Percentiles rank a stretch among this genome's conserved stretches.
phyloP scores from a whole-genome alignment of 2,888 invertebrate species.

The Mimumesa dahlbomi region DNA sequence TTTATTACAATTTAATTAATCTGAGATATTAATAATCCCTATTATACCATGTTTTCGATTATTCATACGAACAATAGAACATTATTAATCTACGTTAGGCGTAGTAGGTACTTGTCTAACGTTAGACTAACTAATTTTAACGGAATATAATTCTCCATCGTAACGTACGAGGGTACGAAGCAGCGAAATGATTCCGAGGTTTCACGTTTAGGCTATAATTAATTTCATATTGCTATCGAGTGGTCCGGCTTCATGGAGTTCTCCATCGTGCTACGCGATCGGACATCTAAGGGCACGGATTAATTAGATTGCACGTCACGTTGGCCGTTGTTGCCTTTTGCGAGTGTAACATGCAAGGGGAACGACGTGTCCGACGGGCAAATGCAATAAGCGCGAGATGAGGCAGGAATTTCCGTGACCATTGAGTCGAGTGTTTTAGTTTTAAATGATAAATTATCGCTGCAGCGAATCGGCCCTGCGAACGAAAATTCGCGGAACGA shows the following conservation, averaged over 20 bases:
- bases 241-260: not conserved
- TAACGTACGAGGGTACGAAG: no score
- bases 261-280: no score
- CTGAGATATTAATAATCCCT: no score
- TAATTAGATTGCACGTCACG: constrained; percentile 15
- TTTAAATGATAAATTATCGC: constrained; percentile 14
- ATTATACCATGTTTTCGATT: no score
- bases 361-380: not conserved
- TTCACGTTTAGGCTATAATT: not conserved
- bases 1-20: no score
- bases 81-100: no score
- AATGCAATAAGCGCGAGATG: constrained; percentile 10
- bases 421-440: constrained; percentile 12
- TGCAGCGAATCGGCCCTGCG: no score
- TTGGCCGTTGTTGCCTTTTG: constrained; percentile 18
- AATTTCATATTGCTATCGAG: not conserved
- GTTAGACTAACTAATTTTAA: no score
- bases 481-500: no score
- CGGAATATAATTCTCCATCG: no score
- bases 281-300: constrained; percentile 15
- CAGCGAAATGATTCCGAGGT: not conserved
- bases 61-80: no score
- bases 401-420: constrained; percentile 4
- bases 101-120: no score
- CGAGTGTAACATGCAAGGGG: constrained; percentile 1